phyloP scores from a whole-genome alignment of 2,888 invertebrate species.

The Calliopum simillimum region DNA sequence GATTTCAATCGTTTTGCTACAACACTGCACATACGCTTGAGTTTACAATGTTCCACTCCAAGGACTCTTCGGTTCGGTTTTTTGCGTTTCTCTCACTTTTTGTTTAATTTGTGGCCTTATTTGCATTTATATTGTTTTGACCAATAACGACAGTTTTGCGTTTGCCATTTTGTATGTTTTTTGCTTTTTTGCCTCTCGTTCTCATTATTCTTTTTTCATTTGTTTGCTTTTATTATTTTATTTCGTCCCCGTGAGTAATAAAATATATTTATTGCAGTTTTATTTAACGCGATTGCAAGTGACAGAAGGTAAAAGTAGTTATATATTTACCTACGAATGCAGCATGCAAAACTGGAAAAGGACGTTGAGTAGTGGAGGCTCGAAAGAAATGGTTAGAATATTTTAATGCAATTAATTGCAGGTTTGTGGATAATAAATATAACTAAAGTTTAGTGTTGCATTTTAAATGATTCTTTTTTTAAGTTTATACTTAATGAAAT shows the following conservation, averaged over 20 bases:
- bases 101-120: conserved; percentile 40
- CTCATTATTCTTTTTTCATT: background rate
- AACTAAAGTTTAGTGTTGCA: too few species aligned
- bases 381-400: background rate
- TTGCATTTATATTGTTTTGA: conserved; percentile 46
- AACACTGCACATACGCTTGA: conserved; percentile 10
- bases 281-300: conserved; percentile 26
- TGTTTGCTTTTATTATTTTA: background rate
- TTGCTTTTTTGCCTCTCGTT: background rate
- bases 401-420: conserved; percentile 11
- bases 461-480: too few species aligned
- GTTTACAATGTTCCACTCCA: conserved; percentile 25
- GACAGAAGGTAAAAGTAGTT: conserved; percentile 31
- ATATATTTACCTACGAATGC: background rate
- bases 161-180: background rate
- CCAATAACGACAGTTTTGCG: conserved; percentile 39
- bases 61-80: conserved; percentile 38
- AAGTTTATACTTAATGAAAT: too few species aligned
- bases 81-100: conserved; percentile 3
- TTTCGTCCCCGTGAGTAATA: conserved; percentile 24
- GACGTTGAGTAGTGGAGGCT: background rate
- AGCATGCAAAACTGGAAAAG: too few species aligned
- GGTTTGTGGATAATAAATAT: background rate
- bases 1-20: background rate
- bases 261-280: conserved; percentile 35